phyloP scores from a whole-genome alignment of 2,888 invertebrate species.

The Athalia circularis region DNA sequence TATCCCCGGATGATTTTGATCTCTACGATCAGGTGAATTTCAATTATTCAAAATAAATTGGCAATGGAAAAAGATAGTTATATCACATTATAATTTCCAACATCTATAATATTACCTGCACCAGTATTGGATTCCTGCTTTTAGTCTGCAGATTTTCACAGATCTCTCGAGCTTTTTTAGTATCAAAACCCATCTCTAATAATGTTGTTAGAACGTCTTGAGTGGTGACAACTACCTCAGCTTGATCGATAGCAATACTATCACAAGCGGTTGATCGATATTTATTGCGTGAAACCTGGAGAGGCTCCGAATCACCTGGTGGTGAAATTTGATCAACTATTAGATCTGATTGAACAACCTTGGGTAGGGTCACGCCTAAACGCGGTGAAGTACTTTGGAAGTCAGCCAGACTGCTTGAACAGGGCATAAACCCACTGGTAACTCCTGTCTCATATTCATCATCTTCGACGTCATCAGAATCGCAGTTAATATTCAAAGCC shows the following conservation, averaged over 20 bases:
- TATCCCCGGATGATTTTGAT: too few species aligned
- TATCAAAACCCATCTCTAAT: conserved; percentile 64
- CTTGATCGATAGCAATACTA: not conserved
- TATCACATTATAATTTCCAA: too few species aligned
- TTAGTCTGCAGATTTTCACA: conserved; percentile 61
- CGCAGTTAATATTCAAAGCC: conserved; percentile 71
- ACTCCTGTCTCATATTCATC: conserved; percentile 53
- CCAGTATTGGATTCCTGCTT: conserved; percentile 56
- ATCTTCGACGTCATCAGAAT: conserved; percentile 66
- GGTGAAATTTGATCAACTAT: conserved; percentile 54
- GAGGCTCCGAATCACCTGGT: too few species aligned
- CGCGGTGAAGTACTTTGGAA: not conserved
- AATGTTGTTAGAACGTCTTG: conserved; percentile 65
- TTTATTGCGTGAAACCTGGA: not conserved
- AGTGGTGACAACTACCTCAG: conserved; percentile 61
- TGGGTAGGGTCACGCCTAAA: too few species aligned
- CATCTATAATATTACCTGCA: not conserved
- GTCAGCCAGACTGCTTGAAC: not conserved
- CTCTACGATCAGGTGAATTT: too few species aligned
- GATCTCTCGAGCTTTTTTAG: conserved; percentile 62
- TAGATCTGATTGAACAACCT: not conserved
- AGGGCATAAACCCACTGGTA: conserved; percentile 32
- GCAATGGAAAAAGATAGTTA: too few species aligned
- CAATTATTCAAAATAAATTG: too few species aligned
- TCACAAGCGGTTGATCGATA: not conserved